Base-by-base conservation (phyloP, 2,797 vertebrate genomes). In the Parauchenoglanis ngamensis region DNA sequence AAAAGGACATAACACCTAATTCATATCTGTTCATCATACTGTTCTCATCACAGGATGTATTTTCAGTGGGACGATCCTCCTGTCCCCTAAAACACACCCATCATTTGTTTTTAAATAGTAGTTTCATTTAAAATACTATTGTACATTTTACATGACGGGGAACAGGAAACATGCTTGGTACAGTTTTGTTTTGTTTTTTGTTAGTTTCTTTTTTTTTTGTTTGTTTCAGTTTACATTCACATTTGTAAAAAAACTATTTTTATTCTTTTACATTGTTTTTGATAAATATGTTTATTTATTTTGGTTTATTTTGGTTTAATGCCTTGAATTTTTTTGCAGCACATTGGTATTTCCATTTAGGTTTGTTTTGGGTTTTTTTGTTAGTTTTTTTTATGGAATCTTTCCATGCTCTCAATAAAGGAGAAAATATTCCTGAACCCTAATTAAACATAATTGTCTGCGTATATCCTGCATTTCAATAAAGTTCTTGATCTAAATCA, bases 361-460 rank as follows among this genome's bases (percentile, higher is more conserved):
- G 97, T 96, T 96, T 94, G 94, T 95, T 40, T 40, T 40, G 40
- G 40, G 40, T 40, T 97, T 75, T 95, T 95, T 96, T 0, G 94
- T 94, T 97, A 94, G 2, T 56, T 72, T 96, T 97, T 96, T 96
- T 95, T 95, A 93, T 92, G 92, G 89, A 96, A 97, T 96, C 94
- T 96, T 96, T 96, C 95, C 94, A 96, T 97, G 97, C 95, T 97
- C 96, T 97, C 96, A 98, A 97, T 98, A 98, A 98, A 98, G 96
- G 95, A 93, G 92, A 90, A 88, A 94, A 92, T 79, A 83, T 86
- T 83, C 83, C 85, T 86, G 73, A 80, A 78, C 44, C 46, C 19
- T 78, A 10, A 28, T 85, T 49, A 21, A 46, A 46, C 40, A 3
- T 68, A 84, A 59, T 23, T 85, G 80, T 82, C n/a, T 82, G 81